phyloP scores from a whole-genome alignment of 2,888 invertebrate species.

The Hyalella azteca region DNA sequence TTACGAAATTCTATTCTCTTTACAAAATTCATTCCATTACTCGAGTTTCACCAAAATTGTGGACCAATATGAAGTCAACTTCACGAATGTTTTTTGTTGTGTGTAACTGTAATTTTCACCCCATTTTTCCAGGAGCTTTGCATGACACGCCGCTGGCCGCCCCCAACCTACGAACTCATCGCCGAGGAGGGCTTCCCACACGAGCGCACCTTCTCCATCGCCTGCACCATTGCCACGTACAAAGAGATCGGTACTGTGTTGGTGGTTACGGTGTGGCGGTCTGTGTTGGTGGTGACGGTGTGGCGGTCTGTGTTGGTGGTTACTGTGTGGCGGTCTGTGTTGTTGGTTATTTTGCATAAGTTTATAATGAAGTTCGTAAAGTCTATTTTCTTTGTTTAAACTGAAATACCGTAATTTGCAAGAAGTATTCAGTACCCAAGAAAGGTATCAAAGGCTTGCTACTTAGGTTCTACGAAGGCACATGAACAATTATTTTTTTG shows the following conservation, averaged over 20 bases:
- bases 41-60: neutral
- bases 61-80: no score
- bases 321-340: neutral
- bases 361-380: no score
- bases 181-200: conserved; percentile 86
- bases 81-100: no score
- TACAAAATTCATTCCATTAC: no score
- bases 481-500: no score
- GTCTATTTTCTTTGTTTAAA: no score
- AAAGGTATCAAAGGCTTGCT: no score
- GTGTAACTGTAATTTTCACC: no score
- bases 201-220: conserved; percentile 90
- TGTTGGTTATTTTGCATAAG: neutral
- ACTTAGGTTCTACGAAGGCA: no score
- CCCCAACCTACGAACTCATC: conserved; percentile 85
- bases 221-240: conserved; percentile 81
- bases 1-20: no score
- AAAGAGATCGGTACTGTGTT: conserved; percentile 69
- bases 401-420: no score
- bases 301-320: neutral
- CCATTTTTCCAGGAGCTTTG: conserved; percentile 79
- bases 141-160: conserved; percentile 94
- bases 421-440: no score
- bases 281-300: neutral
- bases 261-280: neutral